Evolutionary conservation across 2,113 vertebrate genomes (phyloP).

Genomic region (Anser brachyrhynchus): DNA sequence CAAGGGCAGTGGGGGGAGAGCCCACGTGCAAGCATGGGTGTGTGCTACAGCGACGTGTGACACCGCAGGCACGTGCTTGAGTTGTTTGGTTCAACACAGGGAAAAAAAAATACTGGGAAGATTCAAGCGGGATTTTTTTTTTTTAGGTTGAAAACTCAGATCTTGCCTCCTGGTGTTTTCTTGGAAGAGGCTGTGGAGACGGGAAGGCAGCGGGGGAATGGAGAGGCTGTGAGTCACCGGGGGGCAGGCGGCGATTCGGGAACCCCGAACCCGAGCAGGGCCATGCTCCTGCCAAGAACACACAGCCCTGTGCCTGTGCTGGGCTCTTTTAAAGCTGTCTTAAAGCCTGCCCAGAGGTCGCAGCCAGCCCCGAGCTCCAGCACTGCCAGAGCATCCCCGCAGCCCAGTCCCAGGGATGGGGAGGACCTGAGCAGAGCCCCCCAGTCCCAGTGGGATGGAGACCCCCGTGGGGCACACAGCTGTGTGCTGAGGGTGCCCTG

Average conservation of each 20-base stretch:
- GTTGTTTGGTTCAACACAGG: accelerated
- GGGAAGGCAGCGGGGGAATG: not conserved
- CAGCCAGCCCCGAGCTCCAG: not conserved
- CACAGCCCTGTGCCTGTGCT: accelerated
- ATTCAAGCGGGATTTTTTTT: not conserved
- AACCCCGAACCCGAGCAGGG: not conserved
- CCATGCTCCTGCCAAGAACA: not conserved
- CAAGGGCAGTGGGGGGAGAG: not conserved
- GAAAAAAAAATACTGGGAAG: not conserved
- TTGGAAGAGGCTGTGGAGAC: not conserved
- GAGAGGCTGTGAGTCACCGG: constrained; percentile 11
- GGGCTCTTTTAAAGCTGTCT: not conserved
- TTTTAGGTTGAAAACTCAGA: not conserved
- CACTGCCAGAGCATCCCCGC: not conserved
- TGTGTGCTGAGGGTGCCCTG: not conserved
- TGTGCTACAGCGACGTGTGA: not conserved
- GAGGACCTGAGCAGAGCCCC: not conserved
- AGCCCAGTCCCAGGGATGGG: not conserved
- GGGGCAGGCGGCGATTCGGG: not conserved
- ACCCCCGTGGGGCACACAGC: not conserved
- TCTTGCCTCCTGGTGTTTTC: not conserved
- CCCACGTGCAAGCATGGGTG: not conserved
- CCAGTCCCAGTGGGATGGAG: accelerated
- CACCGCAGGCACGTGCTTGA: not conserved
- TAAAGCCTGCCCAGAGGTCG: not conserved